Percentiles rank a stretch among this genome's conserved stretches.
Conservation (phyloP, 1,140 invertebrate genomes). For the silkworm (Bombyx mori) region DNA sequence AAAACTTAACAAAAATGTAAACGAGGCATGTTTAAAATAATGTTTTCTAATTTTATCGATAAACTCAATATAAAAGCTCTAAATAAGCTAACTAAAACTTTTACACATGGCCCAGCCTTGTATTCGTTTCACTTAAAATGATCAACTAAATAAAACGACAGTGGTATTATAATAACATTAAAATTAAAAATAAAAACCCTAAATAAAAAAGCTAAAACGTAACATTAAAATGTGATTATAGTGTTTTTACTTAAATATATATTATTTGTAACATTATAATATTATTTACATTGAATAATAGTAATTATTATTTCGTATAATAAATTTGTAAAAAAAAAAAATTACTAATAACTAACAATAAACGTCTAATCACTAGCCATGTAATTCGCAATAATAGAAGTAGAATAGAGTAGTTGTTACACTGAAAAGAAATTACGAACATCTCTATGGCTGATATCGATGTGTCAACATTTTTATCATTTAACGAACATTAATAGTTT, state of each 20-base stretch:
- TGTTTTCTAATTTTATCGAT: too few relatives aligned
- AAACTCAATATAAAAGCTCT: too few relatives aligned
- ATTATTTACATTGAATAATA: constrained; percentile 8
- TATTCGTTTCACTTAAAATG: constrained; percentile 4
- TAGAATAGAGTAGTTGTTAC: constrained; percentile 1
- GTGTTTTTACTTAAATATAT: constrained; percentile 25
- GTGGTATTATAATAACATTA: not conserved
- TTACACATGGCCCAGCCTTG: constrained; percentile 57
- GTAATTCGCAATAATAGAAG: constrained; percentile 52
- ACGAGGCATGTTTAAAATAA: too few relatives aligned
- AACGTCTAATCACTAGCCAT: constrained; percentile 69
- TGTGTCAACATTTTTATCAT: too few relatives aligned
- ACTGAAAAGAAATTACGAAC: not conserved
- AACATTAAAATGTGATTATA: constrained; percentile 28
- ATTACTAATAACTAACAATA: constrained; percentile 46
- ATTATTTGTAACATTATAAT: constrained; percentile 21
- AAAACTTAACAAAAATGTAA: too few relatives aligned
- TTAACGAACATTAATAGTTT: too few relatives aligned
- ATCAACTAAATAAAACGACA: constrained; percentile 4
- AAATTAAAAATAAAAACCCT: not conserved
- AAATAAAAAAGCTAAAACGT: not conserved
- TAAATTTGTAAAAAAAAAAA: constrained; percentile 35
- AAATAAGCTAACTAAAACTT: constrained; percentile 5
- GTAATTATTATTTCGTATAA: constrained; percentile 8
- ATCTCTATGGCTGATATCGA: not conserved